These are phyloP conservation scores for Coracias cyanogaster DNA, from an alignment of 2,797 vertebrate species.

Conservation along the genomic window DNA sequence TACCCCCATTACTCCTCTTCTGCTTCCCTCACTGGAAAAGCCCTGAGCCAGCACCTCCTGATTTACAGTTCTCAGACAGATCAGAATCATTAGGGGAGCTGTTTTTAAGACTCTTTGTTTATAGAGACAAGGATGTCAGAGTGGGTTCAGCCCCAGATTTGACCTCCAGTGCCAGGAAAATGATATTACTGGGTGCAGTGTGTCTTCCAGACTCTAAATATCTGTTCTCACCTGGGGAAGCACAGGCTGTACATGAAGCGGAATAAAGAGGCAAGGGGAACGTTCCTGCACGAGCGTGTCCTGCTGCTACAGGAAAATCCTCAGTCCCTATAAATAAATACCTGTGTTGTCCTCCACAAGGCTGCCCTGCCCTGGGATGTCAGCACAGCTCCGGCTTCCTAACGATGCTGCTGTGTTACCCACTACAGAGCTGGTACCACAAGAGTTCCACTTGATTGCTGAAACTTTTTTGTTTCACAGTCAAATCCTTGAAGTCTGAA, in stretches of 20 bases:
- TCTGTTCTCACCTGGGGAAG: not conserved
- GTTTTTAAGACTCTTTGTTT: not conserved
- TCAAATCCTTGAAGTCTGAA: not conserved
- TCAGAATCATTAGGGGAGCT: not conserved
- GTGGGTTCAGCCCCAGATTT: not conserved
- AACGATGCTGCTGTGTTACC: rapidly evolving
- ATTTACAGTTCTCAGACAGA: not conserved
- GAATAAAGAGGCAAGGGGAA: not conserved
- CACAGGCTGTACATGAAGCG: rapidly evolving
- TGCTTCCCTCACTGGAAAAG: not conserved
- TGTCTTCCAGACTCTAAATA: not conserved
- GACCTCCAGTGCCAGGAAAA: not conserved
- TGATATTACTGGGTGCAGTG: rapidly evolving
- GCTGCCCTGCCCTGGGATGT: too few relatives aligned
- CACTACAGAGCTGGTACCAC: not conserved
- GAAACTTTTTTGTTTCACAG: not conserved
- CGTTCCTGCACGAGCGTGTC: not conserved
- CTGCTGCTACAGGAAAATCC: not conserved
- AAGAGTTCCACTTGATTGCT: not conserved
- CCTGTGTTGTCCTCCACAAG: not conserved
- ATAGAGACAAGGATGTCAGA: not conserved
- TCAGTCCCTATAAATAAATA: not conserved
- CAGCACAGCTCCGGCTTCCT: not conserved
- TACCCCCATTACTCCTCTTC: not conserved
- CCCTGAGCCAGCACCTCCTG: not conserved